Percentiles rank a stretch among this genome's conserved stretches.
Evolutionary conservation across 2,113 vertebrate genomes (phyloP).

Genomic region (Hemiprocne comata): DNA sequence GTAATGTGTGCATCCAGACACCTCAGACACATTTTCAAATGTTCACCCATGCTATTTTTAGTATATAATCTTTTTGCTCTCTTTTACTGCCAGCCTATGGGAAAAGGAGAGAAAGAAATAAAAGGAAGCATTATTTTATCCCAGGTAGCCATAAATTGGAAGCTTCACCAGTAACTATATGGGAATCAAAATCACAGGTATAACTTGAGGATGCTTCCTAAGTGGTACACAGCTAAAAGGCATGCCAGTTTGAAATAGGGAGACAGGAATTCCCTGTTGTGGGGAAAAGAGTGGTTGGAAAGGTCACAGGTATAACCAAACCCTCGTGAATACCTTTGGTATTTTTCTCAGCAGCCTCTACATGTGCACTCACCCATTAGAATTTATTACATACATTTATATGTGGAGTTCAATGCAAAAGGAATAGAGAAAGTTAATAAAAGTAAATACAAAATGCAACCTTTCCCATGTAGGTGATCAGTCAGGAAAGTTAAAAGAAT

Average conservation of each 20-base stretch:
- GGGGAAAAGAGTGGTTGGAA: background rate
- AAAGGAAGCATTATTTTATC: background rate
- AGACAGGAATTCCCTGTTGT: background rate
- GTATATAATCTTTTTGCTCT: background rate
- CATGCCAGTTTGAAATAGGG: background rate
- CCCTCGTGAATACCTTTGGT: background rate
- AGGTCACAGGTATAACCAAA: background rate
- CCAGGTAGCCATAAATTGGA: background rate
- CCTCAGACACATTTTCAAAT: background rate
- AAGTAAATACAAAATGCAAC: background rate
- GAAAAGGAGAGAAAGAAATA: background rate
- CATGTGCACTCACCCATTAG: fast-evolving
- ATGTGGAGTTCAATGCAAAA: background rate
- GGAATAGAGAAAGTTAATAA: fast-evolving
- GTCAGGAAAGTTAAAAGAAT: background rate
- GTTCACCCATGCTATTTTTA: background rate
- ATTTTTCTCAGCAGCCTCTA: background rate
- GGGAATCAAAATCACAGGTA: background rate
- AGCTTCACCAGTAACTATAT: background rate
- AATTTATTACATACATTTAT: background rate
- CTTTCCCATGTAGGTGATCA: background rate
- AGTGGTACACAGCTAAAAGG: background rate
- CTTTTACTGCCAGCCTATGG: background rate
- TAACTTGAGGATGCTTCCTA: background rate
- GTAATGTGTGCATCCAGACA: background rate